Evolutionary conservation across 2,888 invertebrate species (phyloP).

Genomic region (Pterobdella sp.): DNA sequence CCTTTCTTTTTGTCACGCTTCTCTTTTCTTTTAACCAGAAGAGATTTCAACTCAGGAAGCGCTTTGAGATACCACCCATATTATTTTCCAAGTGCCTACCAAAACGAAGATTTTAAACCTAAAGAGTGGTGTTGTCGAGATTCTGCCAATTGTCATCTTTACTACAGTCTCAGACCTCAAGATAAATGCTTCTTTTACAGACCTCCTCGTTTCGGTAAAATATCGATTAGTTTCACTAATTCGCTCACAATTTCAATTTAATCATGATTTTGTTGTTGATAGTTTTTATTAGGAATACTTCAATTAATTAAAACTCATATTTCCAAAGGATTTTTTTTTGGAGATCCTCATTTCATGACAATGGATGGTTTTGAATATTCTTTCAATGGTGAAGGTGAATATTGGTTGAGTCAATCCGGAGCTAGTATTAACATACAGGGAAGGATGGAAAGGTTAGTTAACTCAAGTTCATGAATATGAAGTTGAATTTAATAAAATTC

Average conservation of each 20-base stretch:
- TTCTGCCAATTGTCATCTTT: slow-evolving; percentile 29
- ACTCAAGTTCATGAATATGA: no score
- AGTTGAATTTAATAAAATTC: no score
- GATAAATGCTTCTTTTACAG: slow-evolving; percentile 13
- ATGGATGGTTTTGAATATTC: slow-evolving; percentile 29
- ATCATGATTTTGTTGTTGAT: no score
- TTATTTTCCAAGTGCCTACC: slow-evolving; percentile 8
- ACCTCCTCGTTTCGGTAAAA: slow-evolving; percentile 28
- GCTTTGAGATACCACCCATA: slow-evolving; percentile 26
- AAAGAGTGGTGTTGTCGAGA: slow-evolving; percentile 28
- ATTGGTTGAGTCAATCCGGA: slow-evolving; percentile 23
- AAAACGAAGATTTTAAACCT: slow-evolving; percentile 10
- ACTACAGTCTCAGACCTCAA: slow-evolving; percentile 26
- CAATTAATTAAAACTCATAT: no score
- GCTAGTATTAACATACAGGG: slow-evolving; percentile 19
- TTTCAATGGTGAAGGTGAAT: slow-evolving; percentile 32
- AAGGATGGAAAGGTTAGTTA: slow-evolving; percentile 1
- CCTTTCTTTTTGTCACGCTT: slow-evolving; percentile 19
- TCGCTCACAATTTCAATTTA: no score
- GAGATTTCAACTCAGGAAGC: slow-evolving; percentile 14
- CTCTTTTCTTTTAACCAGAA: slow-evolving; percentile 23
- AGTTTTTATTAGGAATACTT: no score
- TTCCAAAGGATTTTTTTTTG: slow-evolving; percentile 23
- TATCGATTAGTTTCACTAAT: no score
- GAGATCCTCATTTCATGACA: slow-evolving; percentile 31